phyloP scores from a whole-genome alignment of 2,113 vertebrate genomes.

The Uropsilus gracilis region DNA sequence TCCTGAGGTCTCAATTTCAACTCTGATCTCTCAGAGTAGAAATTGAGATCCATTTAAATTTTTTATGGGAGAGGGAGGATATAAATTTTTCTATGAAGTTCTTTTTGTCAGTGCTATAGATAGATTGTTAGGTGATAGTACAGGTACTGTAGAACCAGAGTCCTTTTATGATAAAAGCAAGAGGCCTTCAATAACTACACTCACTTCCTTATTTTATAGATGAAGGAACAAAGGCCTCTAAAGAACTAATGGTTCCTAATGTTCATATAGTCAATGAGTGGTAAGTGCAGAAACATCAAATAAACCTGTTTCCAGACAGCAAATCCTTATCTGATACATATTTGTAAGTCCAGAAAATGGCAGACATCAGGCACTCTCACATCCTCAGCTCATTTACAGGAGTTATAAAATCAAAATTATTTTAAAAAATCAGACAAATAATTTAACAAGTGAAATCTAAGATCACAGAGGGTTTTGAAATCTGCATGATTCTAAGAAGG shows the following conservation, averaged over 20 bases:
- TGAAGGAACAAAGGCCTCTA: not conserved
- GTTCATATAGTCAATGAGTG: not conserved
- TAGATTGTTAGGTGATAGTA: conserved; percentile 4
- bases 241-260: not conserved
- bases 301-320: not conserved
- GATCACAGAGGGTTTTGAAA: not conserved
- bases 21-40: not conserved
- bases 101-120: not conserved
- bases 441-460: not conserved
- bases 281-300: not conserved
- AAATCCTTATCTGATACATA: not conserved
- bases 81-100: conserved; percentile 12
- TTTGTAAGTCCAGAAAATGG: not conserved
- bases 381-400: not conserved
- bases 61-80: not conserved
- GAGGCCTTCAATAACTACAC: not conserved
- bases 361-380: no score
- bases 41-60: not conserved
- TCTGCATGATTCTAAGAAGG: not conserved
- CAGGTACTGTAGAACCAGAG: not conserved
- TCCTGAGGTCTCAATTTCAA: not conserved
- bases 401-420: not conserved
- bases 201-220: not conserved
- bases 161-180: not conserved
- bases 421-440: not conserved